phyloP scores from a whole-genome alignment of 35 echinoderm and acorn worm species.

The Apostichopus japonicus region DNA sequence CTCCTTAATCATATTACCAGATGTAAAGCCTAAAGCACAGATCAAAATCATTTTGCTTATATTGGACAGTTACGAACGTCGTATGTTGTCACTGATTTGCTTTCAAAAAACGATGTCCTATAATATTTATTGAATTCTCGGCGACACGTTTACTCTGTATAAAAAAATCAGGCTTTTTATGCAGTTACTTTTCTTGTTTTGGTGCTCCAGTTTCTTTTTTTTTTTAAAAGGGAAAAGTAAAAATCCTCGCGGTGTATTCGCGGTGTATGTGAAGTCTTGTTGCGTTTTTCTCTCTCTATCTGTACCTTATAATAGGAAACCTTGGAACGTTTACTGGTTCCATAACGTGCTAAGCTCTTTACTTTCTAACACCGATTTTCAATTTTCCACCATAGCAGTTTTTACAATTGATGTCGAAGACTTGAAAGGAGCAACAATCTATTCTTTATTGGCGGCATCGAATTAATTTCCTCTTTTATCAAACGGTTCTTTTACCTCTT shows the following conservation, averaged over 20 bases:
- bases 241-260: background rate
- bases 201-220: background rate
- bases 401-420: background rate
- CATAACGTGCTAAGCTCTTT: slow-evolving; percentile 13
- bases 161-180: no score
- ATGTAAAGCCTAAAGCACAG: no score
- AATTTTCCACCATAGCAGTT: no score
- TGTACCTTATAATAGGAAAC: slow-evolving; percentile 8
- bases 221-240: background rate
- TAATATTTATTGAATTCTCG: no score
- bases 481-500: background rate
- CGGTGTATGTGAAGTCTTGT: background rate
- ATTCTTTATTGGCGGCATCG: slow-evolving; percentile 13
- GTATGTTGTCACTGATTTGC: no score
- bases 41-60: no score
- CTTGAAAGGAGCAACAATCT: slow-evolving; percentile 39
- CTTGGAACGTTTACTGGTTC: slow-evolving; percentile 8
- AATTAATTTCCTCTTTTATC: slow-evolving; percentile 34
- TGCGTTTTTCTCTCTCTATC: background rate
- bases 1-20: no score
- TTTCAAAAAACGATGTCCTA: no score
- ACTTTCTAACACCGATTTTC: slow-evolving; percentile 13
- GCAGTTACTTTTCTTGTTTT: no score
- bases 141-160: no score
- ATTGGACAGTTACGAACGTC: no score